Evolutionary conservation across 2,797 vertebrate genomes (phyloP).

Genomic region (Psittacula derbiana): DNA sequence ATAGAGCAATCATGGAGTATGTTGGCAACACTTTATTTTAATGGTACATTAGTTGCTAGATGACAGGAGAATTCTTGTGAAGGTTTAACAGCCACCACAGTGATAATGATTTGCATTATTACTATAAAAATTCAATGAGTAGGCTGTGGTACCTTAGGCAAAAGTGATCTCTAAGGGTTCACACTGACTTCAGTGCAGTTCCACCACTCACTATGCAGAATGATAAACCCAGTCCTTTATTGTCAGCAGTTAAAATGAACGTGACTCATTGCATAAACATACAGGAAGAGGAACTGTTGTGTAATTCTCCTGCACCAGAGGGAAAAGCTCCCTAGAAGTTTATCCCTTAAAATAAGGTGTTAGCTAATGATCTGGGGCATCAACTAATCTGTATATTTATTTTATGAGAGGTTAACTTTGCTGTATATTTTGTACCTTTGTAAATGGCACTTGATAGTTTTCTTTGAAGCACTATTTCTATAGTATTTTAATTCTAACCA

Average conservation of each 20-base stretch:
- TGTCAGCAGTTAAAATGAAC: not conserved
- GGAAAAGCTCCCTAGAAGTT: not conserved
- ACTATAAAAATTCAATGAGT: not conserved
- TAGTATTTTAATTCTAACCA: conserved; percentile 51
- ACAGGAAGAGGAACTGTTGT: not conserved
- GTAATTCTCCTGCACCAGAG: not conserved
- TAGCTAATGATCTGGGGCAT: conserved; percentile 18
- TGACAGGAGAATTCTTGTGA: not conserved
- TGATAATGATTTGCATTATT: not conserved
- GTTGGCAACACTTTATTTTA: conserved; percentile 67
- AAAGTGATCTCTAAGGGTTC: not conserved
- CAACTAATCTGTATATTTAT: conserved; percentile 65
- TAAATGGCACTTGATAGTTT: conserved; percentile 67
- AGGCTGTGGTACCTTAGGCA: not conserved
- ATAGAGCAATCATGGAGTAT: not conserved
- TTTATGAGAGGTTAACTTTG: conserved; percentile 71
- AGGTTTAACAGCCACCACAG: not conserved
- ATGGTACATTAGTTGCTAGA: conserved; percentile 1
- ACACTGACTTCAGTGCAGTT: not conserved
- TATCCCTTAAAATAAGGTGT: conserved; percentile 64
- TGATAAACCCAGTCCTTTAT: not conserved
- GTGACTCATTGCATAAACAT: not conserved
- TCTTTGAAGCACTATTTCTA: conserved; percentile 52
- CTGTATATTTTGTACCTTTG: conserved; percentile 79
- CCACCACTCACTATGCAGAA: not conserved